phyloP scores from a whole-genome alignment of 2,888 invertebrate genomes.

The Zhengitettix transpicula region DNA sequence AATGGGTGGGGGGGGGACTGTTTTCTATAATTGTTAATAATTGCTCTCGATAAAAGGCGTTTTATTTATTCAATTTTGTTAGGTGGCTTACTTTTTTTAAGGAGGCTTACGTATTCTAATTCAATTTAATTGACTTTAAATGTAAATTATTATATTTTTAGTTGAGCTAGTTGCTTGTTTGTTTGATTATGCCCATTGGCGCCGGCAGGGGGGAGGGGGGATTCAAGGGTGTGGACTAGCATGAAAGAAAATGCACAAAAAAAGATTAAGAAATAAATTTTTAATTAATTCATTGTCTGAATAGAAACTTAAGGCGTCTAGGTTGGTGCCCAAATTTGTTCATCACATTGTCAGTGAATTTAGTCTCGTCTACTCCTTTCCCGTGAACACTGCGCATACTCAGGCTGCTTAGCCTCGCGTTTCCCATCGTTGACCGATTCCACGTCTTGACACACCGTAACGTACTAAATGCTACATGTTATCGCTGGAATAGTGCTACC shows the following conservation, averaged over 20 bases:
- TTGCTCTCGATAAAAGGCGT: too few relatives aligned
- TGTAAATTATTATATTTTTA: too few relatives aligned
- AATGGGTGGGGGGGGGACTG: too few relatives aligned
- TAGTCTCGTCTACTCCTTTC: conserved; percentile 1
- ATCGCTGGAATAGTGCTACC: not conserved
- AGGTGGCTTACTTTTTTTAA: too few relatives aligned
- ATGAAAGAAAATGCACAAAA: not conserved
- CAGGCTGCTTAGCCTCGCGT: conserved; percentile 6
- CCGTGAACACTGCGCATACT: conserved; percentile 8
- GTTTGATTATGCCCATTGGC: too few relatives aligned
- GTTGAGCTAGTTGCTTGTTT: too few relatives aligned
- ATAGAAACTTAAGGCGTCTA: not conserved
- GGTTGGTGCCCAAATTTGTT: not conserved
- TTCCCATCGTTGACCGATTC: conserved; percentile 7
- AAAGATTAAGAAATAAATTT: not conserved
- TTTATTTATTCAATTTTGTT: too few relatives aligned
- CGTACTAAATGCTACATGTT: not conserved
- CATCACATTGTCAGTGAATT: not conserved
- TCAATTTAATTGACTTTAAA: too few relatives aligned
- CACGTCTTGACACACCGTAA: conserved; percentile 6
- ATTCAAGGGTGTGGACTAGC: not conserved
- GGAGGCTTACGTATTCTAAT: too few relatives aligned
- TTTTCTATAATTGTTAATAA: too few relatives aligned
- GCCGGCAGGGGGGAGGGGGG: too few relatives aligned
- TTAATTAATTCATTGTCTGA: not conserved